Evolutionary conservation across 2,797 vertebrate genomes (phyloP).

Genomic region (Cercopithecus petaurista): DNA sequence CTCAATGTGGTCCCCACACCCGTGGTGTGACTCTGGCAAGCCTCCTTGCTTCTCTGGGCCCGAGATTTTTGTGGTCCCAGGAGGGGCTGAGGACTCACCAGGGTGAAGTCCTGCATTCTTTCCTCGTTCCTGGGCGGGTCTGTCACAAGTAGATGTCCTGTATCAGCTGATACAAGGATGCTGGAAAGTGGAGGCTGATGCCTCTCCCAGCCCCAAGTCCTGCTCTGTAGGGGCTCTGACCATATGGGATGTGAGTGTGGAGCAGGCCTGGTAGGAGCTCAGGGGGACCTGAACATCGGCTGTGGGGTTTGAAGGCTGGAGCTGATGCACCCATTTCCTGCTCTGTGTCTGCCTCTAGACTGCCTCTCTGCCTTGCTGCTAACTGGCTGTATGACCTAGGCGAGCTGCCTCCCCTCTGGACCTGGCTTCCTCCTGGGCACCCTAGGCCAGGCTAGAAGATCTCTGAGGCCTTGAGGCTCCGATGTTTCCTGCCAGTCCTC

Average conservation of each 20-base stretch:
- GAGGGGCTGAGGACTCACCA: background rate
- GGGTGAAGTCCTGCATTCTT: background rate
- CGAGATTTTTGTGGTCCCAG: background rate
- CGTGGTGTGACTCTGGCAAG: rapidly evolving
- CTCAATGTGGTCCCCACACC: background rate
- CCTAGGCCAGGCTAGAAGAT: background rate
- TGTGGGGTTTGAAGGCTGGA: background rate
- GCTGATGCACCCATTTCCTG: background rate
- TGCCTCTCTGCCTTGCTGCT: background rate
- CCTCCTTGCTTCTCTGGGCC: background rate
- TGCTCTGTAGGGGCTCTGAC: background rate
- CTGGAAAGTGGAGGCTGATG: background rate
- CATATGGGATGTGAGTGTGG: rapidly evolving
- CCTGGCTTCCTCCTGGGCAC: background rate
- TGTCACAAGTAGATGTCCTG: background rate
- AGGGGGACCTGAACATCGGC: too few species aligned
- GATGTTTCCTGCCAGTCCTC: background rate
- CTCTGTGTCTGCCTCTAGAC: background rate
- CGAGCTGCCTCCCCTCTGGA: background rate
- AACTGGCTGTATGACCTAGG: background rate
- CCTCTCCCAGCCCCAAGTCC: background rate
- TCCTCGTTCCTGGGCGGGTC: background rate
- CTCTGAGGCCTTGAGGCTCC: background rate
- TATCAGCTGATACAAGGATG: background rate
- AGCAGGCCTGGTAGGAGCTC: background rate